These are phyloP conservation scores for Sericinus montela DNA, from an alignment of 2,888 invertebrate species.

Conservation along the genomic window DNA sequence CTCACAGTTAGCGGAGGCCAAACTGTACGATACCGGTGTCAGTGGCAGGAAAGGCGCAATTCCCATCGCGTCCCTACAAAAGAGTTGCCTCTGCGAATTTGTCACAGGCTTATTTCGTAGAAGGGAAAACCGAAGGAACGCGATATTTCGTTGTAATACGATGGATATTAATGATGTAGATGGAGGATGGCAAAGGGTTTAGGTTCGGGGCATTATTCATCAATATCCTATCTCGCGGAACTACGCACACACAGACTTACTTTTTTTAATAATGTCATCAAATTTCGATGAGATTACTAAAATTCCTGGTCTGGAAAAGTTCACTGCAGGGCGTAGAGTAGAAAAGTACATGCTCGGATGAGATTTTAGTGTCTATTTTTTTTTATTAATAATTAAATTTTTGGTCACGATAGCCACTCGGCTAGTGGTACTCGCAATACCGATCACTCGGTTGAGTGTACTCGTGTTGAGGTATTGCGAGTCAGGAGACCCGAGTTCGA, in stretches of 20 bases:
- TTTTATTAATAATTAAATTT: too few species aligned
- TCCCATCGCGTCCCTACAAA: slow-evolving; percentile 69
- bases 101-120: slow-evolving; percentile 64
- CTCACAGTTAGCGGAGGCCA: slow-evolving; percentile 59
- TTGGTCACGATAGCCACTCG: too few species aligned
- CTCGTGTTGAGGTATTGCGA: too few species aligned
- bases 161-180: slow-evolving; percentile 57
- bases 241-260: background rate
- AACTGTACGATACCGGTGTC: slow-evolving; percentile 39
- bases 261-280: background rate
- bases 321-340: too few species aligned
- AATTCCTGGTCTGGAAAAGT: too few species aligned
- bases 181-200: slow-evolving; percentile 17
- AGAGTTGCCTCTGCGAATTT: slow-evolving; percentile 70
- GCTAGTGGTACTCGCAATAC: too few species aligned
- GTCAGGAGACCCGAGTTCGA: too few species aligned
- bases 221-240: slow-evolving; percentile 3
- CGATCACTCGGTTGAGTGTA: too few species aligned
- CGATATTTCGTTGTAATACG: slow-evolving; percentile 46
- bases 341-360: too few species aligned
- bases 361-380: too few species aligned
- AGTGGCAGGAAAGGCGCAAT: slow-evolving; percentile 58
- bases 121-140: slow-evolving; percentile 32
- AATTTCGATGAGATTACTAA: too few species aligned
- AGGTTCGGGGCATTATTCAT: slow-evolving; percentile 28